Conservation (phyloP, 2,888 invertebrate species). For the Aporophyla nigra region DNA sequence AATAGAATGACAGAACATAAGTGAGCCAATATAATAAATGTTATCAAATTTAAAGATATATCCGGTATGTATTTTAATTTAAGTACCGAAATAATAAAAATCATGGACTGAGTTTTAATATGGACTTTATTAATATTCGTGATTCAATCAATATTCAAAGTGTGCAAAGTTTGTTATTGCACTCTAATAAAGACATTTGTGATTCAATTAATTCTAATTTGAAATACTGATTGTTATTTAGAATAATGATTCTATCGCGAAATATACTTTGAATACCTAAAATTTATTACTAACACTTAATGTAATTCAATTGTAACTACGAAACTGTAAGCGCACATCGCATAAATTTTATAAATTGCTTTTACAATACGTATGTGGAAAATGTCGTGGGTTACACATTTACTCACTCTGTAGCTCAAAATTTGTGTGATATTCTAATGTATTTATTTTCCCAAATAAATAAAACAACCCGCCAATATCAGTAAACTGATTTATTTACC, state of each 20-base stretch:
- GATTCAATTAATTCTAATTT: not conserved
- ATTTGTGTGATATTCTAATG: too few relatives aligned
- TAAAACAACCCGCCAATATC: not conserved
- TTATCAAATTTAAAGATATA: not conserved
- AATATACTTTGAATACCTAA: not conserved
- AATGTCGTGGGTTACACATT: too few relatives aligned
- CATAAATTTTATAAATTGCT: too few relatives aligned
- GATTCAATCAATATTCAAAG: not conserved
- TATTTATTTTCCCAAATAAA: too few relatives aligned
- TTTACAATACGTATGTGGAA: too few relatives aligned
- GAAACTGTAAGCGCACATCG: too few relatives aligned
- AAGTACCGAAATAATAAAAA: not conserved
- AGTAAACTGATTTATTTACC: not conserved
- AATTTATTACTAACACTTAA: not conserved
- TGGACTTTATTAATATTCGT: not conserved
- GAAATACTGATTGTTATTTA: not conserved
- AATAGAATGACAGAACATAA: not conserved
- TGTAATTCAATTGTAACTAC: too few relatives aligned
- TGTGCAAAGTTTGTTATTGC: not conserved
- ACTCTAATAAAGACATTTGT: not conserved
- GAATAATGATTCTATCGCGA: not conserved
- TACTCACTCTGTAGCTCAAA: too few relatives aligned
- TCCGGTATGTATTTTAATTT: not conserved
- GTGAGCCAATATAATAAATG: too few relatives aligned
- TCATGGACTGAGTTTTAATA: too few relatives aligned